These are phyloP conservation scores for Macrosiphum euphorbiae DNA, from an alignment of 2,888 invertebrate genomes.

Conservation along the genomic window DNA sequence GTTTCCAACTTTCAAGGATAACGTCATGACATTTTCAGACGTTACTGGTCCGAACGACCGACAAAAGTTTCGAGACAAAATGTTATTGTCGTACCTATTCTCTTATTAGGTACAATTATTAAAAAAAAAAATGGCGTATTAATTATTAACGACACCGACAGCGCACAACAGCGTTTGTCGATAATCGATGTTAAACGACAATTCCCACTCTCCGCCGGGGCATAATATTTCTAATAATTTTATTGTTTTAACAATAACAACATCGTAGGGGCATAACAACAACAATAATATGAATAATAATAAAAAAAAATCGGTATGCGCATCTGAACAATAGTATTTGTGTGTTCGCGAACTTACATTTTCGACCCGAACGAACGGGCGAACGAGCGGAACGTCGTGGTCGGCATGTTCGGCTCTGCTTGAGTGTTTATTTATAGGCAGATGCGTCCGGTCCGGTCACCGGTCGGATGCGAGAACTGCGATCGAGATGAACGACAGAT, in stretches of 20 bases:
- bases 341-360: constrained; percentile 39
- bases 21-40: not conserved
- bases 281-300: not conserved
- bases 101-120: not conserved
- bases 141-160: not conserved
- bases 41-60: not conserved
- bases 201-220: not conserved
- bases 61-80: not conserved
- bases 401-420: constrained; percentile 16
- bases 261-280: not conserved
- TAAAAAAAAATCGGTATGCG: not conserved
- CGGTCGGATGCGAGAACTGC: not conserved
- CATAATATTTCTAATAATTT: not conserved
- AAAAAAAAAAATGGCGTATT: not conserved
- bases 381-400: constrained; percentile 46
- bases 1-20: constrained; percentile 1
- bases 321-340: not conserved
- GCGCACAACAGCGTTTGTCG: not conserved
- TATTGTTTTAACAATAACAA: not conserved
- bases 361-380: constrained; percentile 60
- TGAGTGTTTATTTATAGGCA: not conserved
- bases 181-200: not conserved
- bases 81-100: not conserved
- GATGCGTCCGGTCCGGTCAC: not conserved
- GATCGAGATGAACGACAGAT: not conserved